Evolutionary conservation across 2,888 invertebrate species (phyloP).

Genomic region (Polia nebulosa): DNA sequence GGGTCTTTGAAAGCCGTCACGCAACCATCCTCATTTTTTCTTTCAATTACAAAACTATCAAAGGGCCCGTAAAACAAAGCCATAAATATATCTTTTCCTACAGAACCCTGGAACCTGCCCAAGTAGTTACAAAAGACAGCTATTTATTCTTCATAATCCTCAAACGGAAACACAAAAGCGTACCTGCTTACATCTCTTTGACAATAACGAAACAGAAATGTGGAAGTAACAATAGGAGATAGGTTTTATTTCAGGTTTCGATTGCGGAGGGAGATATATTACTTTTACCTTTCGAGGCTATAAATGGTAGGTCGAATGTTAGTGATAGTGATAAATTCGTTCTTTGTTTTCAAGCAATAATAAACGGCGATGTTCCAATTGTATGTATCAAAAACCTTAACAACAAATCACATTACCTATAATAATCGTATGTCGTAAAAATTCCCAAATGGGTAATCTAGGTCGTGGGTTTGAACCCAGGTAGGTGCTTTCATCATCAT

Average conservation of each 20-base stretch:
- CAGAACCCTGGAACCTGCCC: not conserved
- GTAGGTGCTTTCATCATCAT: too few relatives aligned
- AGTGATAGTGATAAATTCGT: not conserved
- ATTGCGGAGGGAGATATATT: slow-evolving; percentile 26
- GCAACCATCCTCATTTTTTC: too few relatives aligned
- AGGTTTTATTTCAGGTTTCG: slow-evolving; percentile 13
- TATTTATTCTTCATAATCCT: slow-evolving; percentile 40
- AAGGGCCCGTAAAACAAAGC: not conserved
- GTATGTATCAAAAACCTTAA: not conserved
- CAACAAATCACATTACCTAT: not conserved
- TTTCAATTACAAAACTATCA: not conserved
- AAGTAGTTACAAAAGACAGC: slow-evolving; percentile 16
- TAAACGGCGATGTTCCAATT: not conserved
- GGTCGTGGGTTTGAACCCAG: too few relatives aligned
- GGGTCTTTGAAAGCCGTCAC: too few relatives aligned
- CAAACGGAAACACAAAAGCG: slow-evolving; percentile 40
- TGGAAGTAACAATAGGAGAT: slow-evolving; percentile 36
- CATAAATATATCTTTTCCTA: not conserved
- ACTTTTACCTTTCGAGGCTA: slow-evolving; percentile 11
- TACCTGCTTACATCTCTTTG: slow-evolving; percentile 41
- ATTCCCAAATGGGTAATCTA: not conserved
- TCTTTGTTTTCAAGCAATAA: not conserved
- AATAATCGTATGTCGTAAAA: not conserved
- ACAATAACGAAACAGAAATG: slow-evolving; percentile 48
- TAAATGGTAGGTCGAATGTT: slow-evolving; percentile 10